Conservation (phyloP, 2,113 vertebrate genomes). For the Vanacampus margaritifer region DNA sequence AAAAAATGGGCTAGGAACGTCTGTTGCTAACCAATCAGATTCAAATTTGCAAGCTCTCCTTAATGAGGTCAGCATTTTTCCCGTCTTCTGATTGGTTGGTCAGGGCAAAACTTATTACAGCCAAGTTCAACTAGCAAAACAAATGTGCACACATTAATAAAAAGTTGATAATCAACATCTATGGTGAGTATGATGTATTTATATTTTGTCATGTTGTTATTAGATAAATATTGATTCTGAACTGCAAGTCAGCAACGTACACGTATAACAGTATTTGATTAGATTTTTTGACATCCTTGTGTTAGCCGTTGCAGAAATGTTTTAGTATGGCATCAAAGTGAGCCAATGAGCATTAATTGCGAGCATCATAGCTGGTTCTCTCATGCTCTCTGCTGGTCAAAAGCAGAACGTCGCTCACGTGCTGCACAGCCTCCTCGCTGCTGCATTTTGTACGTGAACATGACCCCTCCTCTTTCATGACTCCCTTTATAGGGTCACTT, state of each 20-base stretch:
- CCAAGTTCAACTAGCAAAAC: no score
- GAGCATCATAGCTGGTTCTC: slow-evolving; percentile 29
- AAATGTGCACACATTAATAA: no score
- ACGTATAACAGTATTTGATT: no score
- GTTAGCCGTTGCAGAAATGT: background rate
- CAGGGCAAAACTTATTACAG: no score
- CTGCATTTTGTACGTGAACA: slow-evolving; percentile 10
- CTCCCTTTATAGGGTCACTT: slow-evolving; percentile 42
- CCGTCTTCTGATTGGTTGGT: no score
- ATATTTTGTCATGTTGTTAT: background rate
- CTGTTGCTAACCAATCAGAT: no score
- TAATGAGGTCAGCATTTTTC: background rate
- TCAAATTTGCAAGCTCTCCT: no score
- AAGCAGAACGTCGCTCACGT: background rate
- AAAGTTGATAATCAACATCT: no score
- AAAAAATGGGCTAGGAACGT: no score
- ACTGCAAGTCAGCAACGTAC: no score
- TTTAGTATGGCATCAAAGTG: background rate
- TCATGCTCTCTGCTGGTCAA: slow-evolving; percentile 62
- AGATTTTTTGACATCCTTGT: background rate
- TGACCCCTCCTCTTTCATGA: slow-evolving; percentile 39
- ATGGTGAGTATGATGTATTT: background rate
- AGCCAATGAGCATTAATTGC: background rate
- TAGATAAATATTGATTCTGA: no score
- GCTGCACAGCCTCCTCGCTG: background rate